phyloP scores from a whole-genome alignment of 2,113 vertebrate species.

The Megaceryle torquata region DNA sequence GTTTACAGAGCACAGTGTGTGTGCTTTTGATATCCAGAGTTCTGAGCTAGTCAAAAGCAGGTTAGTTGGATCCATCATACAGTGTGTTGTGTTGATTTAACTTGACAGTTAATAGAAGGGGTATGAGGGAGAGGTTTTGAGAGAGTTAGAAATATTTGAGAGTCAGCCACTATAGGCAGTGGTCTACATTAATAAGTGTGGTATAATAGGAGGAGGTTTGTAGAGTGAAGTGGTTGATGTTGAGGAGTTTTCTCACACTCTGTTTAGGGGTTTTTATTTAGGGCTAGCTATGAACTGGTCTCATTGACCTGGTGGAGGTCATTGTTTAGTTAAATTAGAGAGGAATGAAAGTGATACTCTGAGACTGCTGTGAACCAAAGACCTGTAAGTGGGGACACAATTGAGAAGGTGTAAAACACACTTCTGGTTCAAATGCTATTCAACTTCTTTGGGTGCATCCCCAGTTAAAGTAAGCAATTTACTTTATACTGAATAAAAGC shows the following conservation, averaged over 20 bases:
- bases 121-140: not conserved
- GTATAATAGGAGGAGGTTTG: not conserved
- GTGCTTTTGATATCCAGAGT: not conserved
- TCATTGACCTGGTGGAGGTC: not conserved
- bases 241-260: not conserved
- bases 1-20: not conserved
- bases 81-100: not conserved
- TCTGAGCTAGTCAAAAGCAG: not conserved
- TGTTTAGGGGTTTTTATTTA: not conserved
- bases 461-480: not conserved
- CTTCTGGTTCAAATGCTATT: not conserved
- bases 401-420: not conserved
- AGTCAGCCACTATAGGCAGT: not conserved
- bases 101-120: not conserved
- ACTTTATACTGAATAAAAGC: not conserved
- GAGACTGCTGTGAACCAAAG: not conserved
- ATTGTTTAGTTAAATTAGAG: not conserved
- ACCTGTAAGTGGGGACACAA: not conserved
- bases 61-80: not conserved
- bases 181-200: fast-evolving
- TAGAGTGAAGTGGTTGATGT: not conserved
- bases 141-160: not conserved
- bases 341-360: not conserved
- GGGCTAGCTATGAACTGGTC: not conserved
- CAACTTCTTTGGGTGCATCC: not conserved